A percentile compares a stretch with the other conserved stretches of the same genome.
Evolutionary conservation across 2,888 invertebrate genomes (phyloP).

Genomic region (Drosophila melanosoma): DNA sequence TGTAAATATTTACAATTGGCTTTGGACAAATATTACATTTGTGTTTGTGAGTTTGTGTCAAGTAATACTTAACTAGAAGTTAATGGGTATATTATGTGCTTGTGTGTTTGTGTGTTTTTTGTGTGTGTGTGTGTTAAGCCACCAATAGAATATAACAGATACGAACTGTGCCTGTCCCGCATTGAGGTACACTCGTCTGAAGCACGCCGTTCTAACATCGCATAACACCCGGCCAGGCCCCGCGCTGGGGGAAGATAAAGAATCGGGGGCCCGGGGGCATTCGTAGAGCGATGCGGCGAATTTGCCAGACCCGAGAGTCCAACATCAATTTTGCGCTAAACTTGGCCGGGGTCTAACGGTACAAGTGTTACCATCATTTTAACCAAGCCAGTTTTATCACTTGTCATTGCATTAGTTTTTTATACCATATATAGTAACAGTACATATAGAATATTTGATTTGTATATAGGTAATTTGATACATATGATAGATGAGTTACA

Average conservation of each 20-base stretch:
- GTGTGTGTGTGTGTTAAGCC: constrained; percentile 44
- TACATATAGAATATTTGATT: constrained; percentile 40
- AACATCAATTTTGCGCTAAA: constrained; percentile 85
- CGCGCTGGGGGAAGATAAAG: constrained; percentile 4
- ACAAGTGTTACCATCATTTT: constrained; percentile 18
- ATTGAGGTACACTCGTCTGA: constrained; percentile 84
- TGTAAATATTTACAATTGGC: constrained; percentile 58
- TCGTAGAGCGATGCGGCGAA: constrained; percentile 69
- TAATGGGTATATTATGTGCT: constrained; percentile 31
- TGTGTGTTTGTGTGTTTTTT: constrained; percentile 31
- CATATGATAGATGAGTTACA: constrained; percentile 20
- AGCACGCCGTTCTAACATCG: constrained; percentile 78
- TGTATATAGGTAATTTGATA: constrained; percentile 19
- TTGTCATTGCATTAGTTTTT: constrained; percentile 75
- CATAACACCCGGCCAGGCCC: constrained; percentile 36
- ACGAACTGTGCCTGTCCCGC: constrained; percentile 75
- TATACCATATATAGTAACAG: constrained; percentile 44
- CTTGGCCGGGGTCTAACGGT: constrained; percentile 45
- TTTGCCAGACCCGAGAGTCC: constrained; percentile 82
- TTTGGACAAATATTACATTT: constrained; percentile 21
- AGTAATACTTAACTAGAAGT: constrained; percentile 23
- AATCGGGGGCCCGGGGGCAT: constrained; percentile 34
- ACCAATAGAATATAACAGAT: constrained; percentile 42
- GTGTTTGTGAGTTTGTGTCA: constrained; percentile 16
- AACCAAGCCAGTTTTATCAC: constrained; percentile 73